Conservation (phyloP, 2,113 vertebrate genomes). For the Carassius gibelio region DNA sequence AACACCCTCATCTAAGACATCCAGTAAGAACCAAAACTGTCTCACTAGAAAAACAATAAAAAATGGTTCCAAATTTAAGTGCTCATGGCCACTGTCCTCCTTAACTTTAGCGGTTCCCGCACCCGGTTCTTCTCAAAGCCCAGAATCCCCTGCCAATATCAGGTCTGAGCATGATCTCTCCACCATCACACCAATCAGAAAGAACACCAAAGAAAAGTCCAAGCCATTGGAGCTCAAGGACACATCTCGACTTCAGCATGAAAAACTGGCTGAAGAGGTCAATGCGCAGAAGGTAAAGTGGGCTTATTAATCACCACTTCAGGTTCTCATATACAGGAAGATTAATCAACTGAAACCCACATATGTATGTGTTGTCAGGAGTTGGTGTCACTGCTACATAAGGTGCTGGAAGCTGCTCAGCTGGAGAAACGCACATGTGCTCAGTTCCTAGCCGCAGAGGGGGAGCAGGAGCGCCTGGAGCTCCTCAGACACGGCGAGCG, state of each 20-base stretch:
- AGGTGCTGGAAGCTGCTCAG: constrained; percentile 88
- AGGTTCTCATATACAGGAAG: background rate
- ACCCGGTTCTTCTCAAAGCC: background rate
- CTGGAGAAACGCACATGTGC: constrained; percentile 86
- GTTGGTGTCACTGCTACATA: constrained; percentile 89
- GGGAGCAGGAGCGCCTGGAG: constrained; percentile 85
- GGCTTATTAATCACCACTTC: background rate
- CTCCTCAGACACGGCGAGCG: constrained; percentile 87
- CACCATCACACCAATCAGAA: constrained; percentile 44
- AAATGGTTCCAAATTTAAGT: background rate
- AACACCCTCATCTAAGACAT: constrained; percentile 1
- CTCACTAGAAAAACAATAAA: background rate
- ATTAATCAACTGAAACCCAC: background rate
- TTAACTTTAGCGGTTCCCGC: background rate
- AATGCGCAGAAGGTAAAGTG: constrained; percentile 88
- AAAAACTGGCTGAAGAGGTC: constrained; percentile 84
- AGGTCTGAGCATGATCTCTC: constrained; percentile 1
- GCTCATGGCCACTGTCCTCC: background rate
- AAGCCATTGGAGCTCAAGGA: constrained; percentile 65
- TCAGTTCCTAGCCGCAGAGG: constrained; percentile 76
- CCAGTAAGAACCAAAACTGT: constrained; percentile 19
- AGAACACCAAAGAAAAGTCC: constrained; percentile 65
- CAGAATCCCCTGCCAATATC: background rate
- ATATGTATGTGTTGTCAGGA: constrained; percentile 75
- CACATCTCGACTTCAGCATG: constrained; percentile 77